Evolutionary conservation across 2,888 invertebrate genomes (phyloP).

Genomic region (Drosophila longiperda): DNA sequence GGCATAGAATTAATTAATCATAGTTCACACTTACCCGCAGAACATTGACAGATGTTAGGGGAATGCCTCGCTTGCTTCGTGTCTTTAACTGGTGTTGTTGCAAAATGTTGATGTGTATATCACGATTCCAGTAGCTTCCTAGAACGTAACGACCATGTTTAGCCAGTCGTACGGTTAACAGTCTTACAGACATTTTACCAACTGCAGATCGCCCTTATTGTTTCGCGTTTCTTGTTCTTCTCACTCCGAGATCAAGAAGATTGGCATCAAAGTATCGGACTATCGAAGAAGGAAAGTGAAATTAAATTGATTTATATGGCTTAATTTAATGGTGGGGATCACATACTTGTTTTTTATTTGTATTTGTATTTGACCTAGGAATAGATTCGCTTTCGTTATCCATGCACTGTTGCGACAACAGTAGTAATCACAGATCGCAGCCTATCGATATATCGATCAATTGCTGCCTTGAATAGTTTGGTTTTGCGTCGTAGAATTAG

Average conservation of each 20-base stretch:
- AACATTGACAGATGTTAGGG: slow-evolving; percentile 71
- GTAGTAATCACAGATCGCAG: slow-evolving; percentile 27
- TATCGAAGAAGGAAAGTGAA: background rate
- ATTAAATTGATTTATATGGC: background rate
- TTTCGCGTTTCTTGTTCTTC: slow-evolving; percentile 9
- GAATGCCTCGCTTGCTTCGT: slow-evolving; percentile 80
- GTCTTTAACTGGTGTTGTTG: slow-evolving; percentile 82
- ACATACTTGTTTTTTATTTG: slow-evolving; percentile 26
- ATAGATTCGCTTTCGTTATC: slow-evolving; percentile 16
- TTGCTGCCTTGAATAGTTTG: slow-evolving; percentile 18
- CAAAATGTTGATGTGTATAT: slow-evolving; percentile 86
- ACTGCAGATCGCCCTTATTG: slow-evolving; percentile 19
- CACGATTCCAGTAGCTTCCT: slow-evolving; percentile 86
- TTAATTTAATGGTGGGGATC: slow-evolving; percentile 23
- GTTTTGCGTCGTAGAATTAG: slow-evolving; percentile 58
- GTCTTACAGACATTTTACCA: slow-evolving; percentile 86
- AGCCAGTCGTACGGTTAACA: slow-evolving; percentile 86
- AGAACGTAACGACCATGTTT: slow-evolving; percentile 88
- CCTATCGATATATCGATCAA: slow-evolving; percentile 42
- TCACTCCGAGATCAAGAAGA: slow-evolving; percentile 22
- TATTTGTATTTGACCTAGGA: slow-evolving; percentile 3
- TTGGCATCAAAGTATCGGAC: background rate
- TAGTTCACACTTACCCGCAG: slow-evolving; percentile 75
- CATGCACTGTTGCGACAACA: slow-evolving; percentile 34
- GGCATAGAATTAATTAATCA: slow-evolving; percentile 15